Percentiles rank a stretch among this genome's conserved stretches.
Conservation (phyloP, 2,113 vertebrate genomes). For the Pomatostomus ruficeps region DNA sequence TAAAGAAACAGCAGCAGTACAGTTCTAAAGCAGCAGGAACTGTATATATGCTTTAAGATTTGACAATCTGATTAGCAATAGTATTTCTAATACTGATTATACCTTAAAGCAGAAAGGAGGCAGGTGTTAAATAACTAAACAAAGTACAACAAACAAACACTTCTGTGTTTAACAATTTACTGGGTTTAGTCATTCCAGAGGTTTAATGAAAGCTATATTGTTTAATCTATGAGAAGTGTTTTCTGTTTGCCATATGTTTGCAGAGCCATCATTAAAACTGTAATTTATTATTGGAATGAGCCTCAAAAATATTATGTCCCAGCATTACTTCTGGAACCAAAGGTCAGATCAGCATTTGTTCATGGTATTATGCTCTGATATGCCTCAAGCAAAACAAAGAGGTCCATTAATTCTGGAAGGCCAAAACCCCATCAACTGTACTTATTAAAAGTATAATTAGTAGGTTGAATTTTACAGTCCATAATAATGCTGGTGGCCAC, state of each 20-base stretch:
- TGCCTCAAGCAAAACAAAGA: conserved; percentile 17
- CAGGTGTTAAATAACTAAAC: conserved; percentile 53
- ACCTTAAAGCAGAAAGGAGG: conserved; percentile 11
- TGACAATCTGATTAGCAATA: neutral
- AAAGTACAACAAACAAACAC: conserved; percentile 17
- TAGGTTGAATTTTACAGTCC: neutral
- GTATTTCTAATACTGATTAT: conserved; percentile 24
- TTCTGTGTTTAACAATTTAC: neutral
- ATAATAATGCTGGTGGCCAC: neutral
- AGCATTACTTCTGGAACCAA: neutral
- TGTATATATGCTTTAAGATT: neutral
- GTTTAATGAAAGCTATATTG: conserved; percentile 38
- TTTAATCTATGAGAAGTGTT: conserved; percentile 42
- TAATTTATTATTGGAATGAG: conserved; percentile 37
- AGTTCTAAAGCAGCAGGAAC: neutral
- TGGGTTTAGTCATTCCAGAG: neutral
- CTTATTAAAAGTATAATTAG: neutral
- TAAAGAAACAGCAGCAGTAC: neutral
- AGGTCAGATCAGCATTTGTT: conserved; percentile 34
- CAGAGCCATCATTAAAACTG: conserved; percentile 43
- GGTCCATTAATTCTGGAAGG: conserved; percentile 45
- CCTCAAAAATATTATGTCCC: conserved; percentile 21
- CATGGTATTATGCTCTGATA: neutral
- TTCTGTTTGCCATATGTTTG: conserved; percentile 40
- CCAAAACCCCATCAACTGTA: neutral